These are phyloP conservation scores for Trichomalopsis sarcophagae DNA, from an alignment of 1,140 invertebrate species.

Conservation along the genomic window DNA sequence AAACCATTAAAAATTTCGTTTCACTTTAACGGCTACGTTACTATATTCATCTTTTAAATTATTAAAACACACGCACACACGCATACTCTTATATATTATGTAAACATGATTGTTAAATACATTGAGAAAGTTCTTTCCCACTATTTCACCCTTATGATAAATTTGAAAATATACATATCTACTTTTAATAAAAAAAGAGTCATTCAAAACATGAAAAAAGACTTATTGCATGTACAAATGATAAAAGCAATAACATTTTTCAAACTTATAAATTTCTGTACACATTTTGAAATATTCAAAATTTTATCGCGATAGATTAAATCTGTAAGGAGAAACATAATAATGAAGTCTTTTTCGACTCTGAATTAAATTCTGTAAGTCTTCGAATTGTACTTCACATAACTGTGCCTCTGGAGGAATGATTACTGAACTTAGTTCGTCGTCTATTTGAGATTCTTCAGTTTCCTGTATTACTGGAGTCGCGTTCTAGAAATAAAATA, in stretches of 20 bases:
- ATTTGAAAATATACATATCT: too few species aligned
- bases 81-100: too few species aligned
- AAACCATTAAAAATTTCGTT: too few species aligned
- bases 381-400: neutral
- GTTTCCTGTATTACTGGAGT: neutral
- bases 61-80: neutral
- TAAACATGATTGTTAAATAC: too few species aligned
- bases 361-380: neutral
- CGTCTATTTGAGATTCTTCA: neutral
- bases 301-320: neutral
- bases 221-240: too few species aligned
- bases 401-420: constrained; percentile 9
- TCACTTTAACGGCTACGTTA: too few species aligned
- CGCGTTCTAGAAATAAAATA: neutral
- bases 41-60: neutral
- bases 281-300: neutral
- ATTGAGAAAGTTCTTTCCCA: too few species aligned
- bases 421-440: neutral
- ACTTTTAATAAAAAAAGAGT: too few species aligned
- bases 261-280: neutral
- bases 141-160: too few species aligned
- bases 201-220: too few species aligned
- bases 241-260: too few species aligned
- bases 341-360: constrained; percentile 15
- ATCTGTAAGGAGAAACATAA: constrained; percentile 17